Conservation (phyloP, 1,140 invertebrate species). For the Prorops nasuta region DNA sequence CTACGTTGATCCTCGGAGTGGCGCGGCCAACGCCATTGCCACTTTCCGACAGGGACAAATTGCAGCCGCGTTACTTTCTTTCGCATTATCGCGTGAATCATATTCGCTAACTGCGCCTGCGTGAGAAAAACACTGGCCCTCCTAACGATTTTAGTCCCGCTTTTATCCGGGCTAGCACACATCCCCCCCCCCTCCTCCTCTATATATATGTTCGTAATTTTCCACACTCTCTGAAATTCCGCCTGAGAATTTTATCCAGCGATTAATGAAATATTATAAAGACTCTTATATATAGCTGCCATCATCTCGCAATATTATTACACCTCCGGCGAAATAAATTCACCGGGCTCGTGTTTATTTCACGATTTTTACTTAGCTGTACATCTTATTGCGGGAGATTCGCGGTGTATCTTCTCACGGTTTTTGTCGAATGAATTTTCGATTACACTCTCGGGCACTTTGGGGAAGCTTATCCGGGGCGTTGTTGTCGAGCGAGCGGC, state of each 20-base stretch:
- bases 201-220: not conserved
- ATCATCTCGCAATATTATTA: no score
- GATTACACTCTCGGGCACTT: no score
- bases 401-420: no score
- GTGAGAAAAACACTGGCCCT: not conserved
- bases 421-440: no score
- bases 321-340: no score
- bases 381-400: no score
- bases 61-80: conserved; percentile 28
- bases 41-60: conserved; percentile 37
- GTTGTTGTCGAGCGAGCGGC: no score
- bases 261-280: not conserved
- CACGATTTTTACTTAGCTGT: no score
- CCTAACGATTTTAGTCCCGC: not conserved
- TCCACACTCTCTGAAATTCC: no score
- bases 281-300: no score
- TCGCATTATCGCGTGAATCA: conserved; percentile 33
- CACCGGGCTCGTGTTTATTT: no score
- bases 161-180: not conserved
- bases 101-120: conserved; percentile 14
- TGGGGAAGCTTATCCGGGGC: no score
- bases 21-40: conserved; percentile 7
- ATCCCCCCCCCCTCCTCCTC: not conserved
- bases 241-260: not conserved
- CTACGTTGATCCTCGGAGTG: conserved; percentile 21